These are phyloP conservation scores for Heterodera filipjevi DNA, from an alignment of 2,888 invertebrate species.

Conservation along the genomic window DNA sequence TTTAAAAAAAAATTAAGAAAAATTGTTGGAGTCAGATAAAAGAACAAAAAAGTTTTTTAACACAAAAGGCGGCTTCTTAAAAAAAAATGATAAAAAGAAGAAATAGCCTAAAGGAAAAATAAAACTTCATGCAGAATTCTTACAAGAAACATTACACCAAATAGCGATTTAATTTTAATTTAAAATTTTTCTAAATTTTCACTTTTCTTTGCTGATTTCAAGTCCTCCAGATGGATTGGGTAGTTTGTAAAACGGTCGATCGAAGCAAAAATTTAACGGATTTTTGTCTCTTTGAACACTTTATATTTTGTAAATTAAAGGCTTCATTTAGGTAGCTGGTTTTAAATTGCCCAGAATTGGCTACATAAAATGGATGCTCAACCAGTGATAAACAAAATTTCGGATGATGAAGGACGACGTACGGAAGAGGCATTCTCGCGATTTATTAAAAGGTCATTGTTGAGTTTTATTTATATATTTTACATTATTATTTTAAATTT, in stretches of 20 bases:
- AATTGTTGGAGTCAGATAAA: neutral
- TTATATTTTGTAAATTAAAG: too few species aligned
- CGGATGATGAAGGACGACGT: constrained; percentile 85
- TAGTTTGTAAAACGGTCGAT: too few species aligned
- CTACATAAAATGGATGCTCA: constrained; percentile 1
- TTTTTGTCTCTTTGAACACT: too few species aligned
- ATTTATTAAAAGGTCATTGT: constrained; percentile 76
- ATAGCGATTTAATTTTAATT: neutral
- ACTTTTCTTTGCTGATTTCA: too few species aligned
- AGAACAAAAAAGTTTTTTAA: too few species aligned
- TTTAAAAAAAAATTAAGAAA: too few species aligned
- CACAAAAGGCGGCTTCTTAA: too few species aligned
- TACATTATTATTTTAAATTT: neutral
- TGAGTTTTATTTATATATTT: neutral
- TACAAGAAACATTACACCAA: neutral
- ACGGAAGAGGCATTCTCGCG: constrained; percentile 94
- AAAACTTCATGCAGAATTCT: neutral
- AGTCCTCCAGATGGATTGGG: too few species aligned
- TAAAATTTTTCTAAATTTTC: too few species aligned
- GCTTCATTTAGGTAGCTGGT: neutral
- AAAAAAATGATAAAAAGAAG: neutral
- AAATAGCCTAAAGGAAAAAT: too few species aligned
- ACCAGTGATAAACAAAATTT: neutral
- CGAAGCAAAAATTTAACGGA: too few species aligned
- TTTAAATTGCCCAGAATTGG: neutral